Conservation (phyloP, 1,140 invertebrate species). For the Mycetomoellerius zeteki region DNA sequence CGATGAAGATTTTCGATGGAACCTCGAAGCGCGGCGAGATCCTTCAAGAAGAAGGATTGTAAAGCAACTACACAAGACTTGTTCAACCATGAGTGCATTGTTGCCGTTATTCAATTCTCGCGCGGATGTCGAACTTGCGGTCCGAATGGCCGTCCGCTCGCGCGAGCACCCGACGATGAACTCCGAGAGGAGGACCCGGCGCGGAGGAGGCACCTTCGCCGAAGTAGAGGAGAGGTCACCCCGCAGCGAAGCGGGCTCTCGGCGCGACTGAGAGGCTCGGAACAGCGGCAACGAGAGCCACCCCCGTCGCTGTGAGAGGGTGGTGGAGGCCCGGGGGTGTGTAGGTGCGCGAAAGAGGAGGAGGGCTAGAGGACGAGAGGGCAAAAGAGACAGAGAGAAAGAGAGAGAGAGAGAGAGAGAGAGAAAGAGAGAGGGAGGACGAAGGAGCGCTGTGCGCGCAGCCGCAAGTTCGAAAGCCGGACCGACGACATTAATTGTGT, state of each 20-base stretch:
- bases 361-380: conserved; percentile 51
- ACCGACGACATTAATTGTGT: conserved; percentile 79
- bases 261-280: conserved; percentile 81
- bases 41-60: not conserved
- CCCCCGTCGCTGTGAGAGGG: conserved; percentile 72
- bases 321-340: conserved; percentile 42
- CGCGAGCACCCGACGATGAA: conserved; percentile 47
- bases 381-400: conserved; percentile 27
- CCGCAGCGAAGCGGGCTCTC: conserved; percentile 82
- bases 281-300: conserved; percentile 77
- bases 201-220: conserved; percentile 55
- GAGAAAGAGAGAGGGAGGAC: conserved; percentile 45
- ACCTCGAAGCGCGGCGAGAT: not conserved
- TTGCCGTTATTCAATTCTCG: not conserved
- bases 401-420: conserved; percentile 36
- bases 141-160: conserved; percentile 35
- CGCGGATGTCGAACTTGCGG: conserved; percentile 6
- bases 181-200: conserved; percentile 60
- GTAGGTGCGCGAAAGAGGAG: conserved; percentile 49
- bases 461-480: conserved; percentile 76
- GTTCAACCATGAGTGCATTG: not conserved
- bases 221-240: conserved; percentile 72
- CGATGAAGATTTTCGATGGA: not conserved
- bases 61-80: not conserved
- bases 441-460: conserved; percentile 72